Evolutionary conservation across 2,888 invertebrate species (phyloP), one percentile per base, ranked within the genome.

Genomic region (Cenopis cana): DNA sequence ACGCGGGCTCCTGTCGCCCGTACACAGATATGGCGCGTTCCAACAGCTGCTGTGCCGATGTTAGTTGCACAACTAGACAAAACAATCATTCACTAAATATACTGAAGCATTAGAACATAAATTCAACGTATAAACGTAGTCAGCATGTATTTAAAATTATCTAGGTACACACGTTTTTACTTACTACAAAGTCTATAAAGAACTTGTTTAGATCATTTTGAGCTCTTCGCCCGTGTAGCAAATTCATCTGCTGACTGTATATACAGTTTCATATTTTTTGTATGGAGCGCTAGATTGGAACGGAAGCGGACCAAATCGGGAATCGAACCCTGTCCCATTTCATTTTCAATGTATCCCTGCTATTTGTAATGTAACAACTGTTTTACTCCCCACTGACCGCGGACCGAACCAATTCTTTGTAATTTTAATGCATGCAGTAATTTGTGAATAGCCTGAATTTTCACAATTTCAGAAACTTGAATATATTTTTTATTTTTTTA

Each of bases 21-120:
- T 91, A 94, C 54, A 94, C 89, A 3, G 84, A 79, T 73, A 93
- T 81, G 29, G 94, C 93, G 38, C 93, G 92, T 65, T 93, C 88
- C 50, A 94, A 78, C 76, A 95, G 82, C 76, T 93, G 93, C 75
- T 87, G 94, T 55, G 81, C 88, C 75, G 87, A 94, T 81, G 85
- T 94, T 82, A 89, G 87, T 85, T 84, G 91, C 78, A 84, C 86
- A 78, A 81, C 94, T 91, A 77, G 80, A 66, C 57, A 61, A 49
- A 46, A 61, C 14, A 68, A 55, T 49, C 67, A 73, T 76, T 74
- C 68, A 20, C 46, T 60, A 18, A 61, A 46, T 20, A 41, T 4
- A 18, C 18, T 17, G 33, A 11, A 33, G n/a, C n/a, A 55, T 29
- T 55, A 2, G 8, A n/a, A 46, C 46, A 46, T n/a, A 46, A 14